Evolutionary conservation across 2,797 vertebrate species (phyloP).

Genomic region (Sardinella longiceps): DNA sequence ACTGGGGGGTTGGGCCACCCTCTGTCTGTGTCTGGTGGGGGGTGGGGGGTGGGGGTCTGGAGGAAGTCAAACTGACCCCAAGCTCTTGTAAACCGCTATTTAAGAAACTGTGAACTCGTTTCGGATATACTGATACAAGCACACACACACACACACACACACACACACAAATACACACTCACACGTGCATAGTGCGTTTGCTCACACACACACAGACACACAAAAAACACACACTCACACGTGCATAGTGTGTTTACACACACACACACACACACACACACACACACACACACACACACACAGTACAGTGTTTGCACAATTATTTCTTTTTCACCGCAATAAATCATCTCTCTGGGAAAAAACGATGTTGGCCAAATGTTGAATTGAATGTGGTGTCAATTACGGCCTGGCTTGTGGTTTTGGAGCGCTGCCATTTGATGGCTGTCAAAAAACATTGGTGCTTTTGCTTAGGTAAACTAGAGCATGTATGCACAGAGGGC

Average conservation of each 20-base stretch:
- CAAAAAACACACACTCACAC: neutral
- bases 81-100: neutral
- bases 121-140: neutral
- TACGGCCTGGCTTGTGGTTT: neutral
- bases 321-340: neutral
- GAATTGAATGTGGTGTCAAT: neutral
- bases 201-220: neutral
- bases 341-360: conserved; percentile 9
- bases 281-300: conserved; percentile 1
- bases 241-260: neutral
- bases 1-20: neutral
- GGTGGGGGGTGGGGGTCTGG: neutral
- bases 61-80: conserved; percentile 7
- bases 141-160: conserved; percentile 9
- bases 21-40: too few species aligned
- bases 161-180: neutral
- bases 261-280: neutral
- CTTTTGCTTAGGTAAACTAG: neutral
- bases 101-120: neutral
- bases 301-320: neutral
- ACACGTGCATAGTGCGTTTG: neutral
- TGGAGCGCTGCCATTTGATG: neutral
- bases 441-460: neutral
- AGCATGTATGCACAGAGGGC: neutral
- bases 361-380: neutral